These are phyloP conservation scores for Caracal caracal DNA, from an alignment of 2,113 vertebrate species.

Conservation along the genomic window DNA sequence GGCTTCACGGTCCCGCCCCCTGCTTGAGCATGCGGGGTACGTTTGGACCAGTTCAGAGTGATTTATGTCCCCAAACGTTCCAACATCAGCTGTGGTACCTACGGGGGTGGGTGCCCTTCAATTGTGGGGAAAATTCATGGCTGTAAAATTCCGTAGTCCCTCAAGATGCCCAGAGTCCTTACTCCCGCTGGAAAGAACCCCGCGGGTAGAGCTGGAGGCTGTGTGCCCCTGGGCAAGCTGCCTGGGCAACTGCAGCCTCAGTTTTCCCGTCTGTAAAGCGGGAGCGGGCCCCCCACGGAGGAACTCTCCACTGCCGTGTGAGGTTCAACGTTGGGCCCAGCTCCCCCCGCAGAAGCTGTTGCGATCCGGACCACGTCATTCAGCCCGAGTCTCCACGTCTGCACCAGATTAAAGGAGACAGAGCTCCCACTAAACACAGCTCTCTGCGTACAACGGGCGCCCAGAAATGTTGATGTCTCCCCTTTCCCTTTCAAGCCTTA, in stretches of 20 bases:
- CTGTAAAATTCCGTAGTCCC: not conserved
- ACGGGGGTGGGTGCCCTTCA: not conserved
- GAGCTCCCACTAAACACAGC: not conserved
- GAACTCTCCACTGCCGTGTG: not conserved
- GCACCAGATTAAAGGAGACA: not conserved
- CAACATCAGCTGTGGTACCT: too few relatives aligned
- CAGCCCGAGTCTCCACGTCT: not conserved
- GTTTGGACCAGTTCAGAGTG: fast-evolving
- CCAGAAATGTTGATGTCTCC: not conserved
- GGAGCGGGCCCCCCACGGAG: fast-evolving
- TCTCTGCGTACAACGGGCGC: not conserved
- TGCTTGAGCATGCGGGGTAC: not conserved
- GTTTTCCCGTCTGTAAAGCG: not conserved
- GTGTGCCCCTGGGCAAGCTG: not conserved
- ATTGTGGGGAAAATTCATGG: not conserved
- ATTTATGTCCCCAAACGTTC: not conserved
- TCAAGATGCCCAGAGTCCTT: not conserved
- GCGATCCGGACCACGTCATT: not conserved
- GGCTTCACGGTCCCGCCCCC: fast-evolving
- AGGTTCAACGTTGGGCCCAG: not conserved
- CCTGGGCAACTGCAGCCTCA: not conserved
- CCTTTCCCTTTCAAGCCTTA: not conserved
- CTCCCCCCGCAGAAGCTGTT: not conserved
- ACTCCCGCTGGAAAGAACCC: not conserved
- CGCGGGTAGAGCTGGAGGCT: not conserved